Evolutionary conservation across 2,797 vertebrate species (phyloP).

Genomic region (Arrhamphus sclerolepis): DNA sequence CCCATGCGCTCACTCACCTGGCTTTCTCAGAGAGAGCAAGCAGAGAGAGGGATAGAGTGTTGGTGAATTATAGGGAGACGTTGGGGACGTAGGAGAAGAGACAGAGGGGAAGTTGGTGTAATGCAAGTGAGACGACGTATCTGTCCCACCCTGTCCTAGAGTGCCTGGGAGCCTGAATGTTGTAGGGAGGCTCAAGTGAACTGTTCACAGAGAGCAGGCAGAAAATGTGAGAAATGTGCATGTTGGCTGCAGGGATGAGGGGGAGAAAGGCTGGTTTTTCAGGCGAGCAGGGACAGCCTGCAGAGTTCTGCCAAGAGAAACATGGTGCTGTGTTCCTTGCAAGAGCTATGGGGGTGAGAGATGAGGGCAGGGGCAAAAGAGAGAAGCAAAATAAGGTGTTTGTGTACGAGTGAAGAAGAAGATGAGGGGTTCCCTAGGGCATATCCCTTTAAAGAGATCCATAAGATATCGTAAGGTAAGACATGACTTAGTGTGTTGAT

Average conservation of each 20-base stretch:
- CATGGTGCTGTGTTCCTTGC: conserved; percentile 76
- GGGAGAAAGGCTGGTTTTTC: conserved; percentile 77
- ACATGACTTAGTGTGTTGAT: conserved; percentile 46
- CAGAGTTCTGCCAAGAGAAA: conserved; percentile 85
- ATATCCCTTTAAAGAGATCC: conserved; percentile 51
- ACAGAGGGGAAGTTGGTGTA: conserved; percentile 63
- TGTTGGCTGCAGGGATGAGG: conserved; percentile 76
- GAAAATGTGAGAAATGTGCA: conserved; percentile 85
- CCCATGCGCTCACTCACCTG: conserved; percentile 60
- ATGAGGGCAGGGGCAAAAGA: conserved; percentile 56
- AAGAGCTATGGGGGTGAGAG: conserved; percentile 72
- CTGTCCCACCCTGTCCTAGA: conserved; percentile 71
- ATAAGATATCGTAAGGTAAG: conserved; percentile 45
- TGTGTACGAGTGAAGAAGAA: conserved; percentile 39
- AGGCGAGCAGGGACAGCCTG: conserved; percentile 83
- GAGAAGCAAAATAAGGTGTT: conserved; percentile 29
- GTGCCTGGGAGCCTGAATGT: conserved; percentile 62
- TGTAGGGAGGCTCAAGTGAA: conserved; percentile 64
- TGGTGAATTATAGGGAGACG: conserved; percentile 60
- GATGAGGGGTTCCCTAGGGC: conserved; percentile 69
- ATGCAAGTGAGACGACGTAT: conserved; percentile 65
- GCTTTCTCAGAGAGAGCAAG: conserved; percentile 48
- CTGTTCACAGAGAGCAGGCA: conserved; percentile 73
- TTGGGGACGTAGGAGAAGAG: conserved; percentile 54
- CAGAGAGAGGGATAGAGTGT: conserved; percentile 55